Base-by-base conservation (phyloP, 2,888 invertebrate genomes). In the Diaperis boleti region DNA sequence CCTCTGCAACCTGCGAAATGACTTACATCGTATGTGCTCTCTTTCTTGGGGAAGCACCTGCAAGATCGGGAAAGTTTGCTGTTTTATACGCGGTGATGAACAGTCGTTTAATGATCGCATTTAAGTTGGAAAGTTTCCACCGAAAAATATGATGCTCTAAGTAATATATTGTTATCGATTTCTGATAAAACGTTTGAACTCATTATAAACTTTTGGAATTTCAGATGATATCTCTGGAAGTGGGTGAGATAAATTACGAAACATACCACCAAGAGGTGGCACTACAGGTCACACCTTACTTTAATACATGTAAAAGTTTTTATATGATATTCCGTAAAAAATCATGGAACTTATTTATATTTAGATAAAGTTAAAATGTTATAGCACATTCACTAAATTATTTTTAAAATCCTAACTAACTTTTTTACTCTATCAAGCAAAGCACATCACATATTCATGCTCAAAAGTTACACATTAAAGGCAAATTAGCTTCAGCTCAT, bases 131-230 rank as follows among this genome's bases (percentile, higher is more conserved):
- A 33, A 33, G 10, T 33, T 33, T 13, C 8, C 33, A 11, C 11
- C 11, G 33, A 33, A 33, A 33, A 33, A 33, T 33, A 33, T 33
- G 33, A 33, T 33, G 33, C 33, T 33, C 11, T 33, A 33, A 33
- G 33, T 33, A 50, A 47, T 41, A 47, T 57, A 57, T 45, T 57
- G 15, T 22, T 37, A 57, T 57, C 26, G 57, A 57, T 57, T 57
- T 35, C 39, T 41, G 37, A 26, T 41, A 11, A 33, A 55, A 56
- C 44, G 33, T 45, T 45, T 11, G 15, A 57, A 26, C 42, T 57
- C 57, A 57, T 57, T 57, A 57, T 57, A 57, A 57, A 57, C 22
- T 57, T 57, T 57, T 8, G 5, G 26, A 57, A 57, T 45, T 45
- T 57, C 18, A 45, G 45, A 57, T 55, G 54, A 41, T 41, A 47